These are phyloP conservation scores for Cyclura pinguis DNA, from an alignment of 2,797 vertebrate species.

Conservation along the genomic window DNA sequence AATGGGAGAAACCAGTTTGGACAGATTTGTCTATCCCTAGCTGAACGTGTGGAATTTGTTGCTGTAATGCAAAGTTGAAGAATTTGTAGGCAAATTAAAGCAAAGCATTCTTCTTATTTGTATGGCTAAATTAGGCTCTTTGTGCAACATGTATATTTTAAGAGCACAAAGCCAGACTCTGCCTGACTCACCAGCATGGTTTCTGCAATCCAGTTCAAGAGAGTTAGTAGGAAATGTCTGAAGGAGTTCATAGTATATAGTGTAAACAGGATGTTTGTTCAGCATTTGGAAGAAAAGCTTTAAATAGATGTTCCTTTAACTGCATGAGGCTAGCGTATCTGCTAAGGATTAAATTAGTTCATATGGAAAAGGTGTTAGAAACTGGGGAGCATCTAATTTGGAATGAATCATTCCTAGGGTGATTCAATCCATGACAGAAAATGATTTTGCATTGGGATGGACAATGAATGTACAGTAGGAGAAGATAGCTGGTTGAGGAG, in stretches of 20 bases:
- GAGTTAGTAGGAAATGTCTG: conserved; percentile 37
- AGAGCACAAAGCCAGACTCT: conserved; percentile 1
- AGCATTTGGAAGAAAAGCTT: conserved; percentile 6
- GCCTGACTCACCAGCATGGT: neutral
- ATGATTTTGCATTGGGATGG: neutral
- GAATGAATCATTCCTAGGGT: neutral
- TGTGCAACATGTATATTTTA: neutral
- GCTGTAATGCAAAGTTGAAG: neutral
- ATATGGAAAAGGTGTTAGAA: neutral
- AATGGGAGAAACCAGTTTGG: neutral
- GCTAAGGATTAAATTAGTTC: neutral
- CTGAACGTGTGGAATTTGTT: neutral
- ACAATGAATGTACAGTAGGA: too few species aligned
- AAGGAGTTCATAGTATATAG: conserved; percentile 12
- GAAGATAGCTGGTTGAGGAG: neutral
- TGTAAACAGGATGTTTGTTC: conserved; percentile 45
- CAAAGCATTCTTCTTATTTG: neutral
- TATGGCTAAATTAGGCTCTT: neutral
- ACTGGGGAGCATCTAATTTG: neutral
- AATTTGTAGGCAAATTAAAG: neutral
- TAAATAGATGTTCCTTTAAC: conserved; percentile 23
- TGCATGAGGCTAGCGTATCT: neutral
- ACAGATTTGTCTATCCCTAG: neutral
- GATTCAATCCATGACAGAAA: neutral
- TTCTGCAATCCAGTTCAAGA: conserved; percentile 11